phyloP scores from a whole-genome alignment of 2,797 vertebrate species.

The Otus scops region DNA sequence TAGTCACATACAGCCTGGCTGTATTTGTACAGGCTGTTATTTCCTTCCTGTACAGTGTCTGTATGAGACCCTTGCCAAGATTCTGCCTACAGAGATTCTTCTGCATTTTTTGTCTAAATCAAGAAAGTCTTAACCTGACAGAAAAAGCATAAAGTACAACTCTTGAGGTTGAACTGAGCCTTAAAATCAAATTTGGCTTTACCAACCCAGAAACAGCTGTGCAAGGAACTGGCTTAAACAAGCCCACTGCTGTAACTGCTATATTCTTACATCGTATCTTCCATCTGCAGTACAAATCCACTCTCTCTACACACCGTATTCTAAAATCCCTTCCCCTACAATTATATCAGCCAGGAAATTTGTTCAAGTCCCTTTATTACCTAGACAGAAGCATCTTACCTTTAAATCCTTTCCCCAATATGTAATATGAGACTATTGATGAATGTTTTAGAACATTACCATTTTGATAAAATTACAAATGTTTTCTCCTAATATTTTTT shows the following conservation, averaged over 20 bases:
- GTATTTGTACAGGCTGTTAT: neutral
- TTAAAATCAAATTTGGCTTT: neutral
- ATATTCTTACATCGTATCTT: neutral
- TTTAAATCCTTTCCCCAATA: neutral
- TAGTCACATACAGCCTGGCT: neutral
- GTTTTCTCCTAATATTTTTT: neutral
- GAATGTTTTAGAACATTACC: neutral
- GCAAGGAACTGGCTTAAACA: neutral
- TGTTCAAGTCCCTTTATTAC: neutral
- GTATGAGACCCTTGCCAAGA: neutral
- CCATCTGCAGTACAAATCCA: neutral
- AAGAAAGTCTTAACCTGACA: neutral
- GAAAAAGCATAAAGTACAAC: neutral
- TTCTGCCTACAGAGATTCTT: neutral
- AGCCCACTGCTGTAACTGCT: neutral
- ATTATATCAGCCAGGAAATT: neutral
- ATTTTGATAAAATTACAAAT: neutral
- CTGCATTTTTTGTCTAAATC: neutral
- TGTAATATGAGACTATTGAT: neutral
- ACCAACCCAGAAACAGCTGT: neutral
- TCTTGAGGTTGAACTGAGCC: neutral
- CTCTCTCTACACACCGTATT: rapidly evolving
- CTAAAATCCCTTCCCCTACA: neutral
- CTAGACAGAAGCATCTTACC: neutral
- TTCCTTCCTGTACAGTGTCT: neutral